Evolutionary conservation across 2,888 invertebrate species (phyloP).

Genomic region (Cancer borealis): DNA sequence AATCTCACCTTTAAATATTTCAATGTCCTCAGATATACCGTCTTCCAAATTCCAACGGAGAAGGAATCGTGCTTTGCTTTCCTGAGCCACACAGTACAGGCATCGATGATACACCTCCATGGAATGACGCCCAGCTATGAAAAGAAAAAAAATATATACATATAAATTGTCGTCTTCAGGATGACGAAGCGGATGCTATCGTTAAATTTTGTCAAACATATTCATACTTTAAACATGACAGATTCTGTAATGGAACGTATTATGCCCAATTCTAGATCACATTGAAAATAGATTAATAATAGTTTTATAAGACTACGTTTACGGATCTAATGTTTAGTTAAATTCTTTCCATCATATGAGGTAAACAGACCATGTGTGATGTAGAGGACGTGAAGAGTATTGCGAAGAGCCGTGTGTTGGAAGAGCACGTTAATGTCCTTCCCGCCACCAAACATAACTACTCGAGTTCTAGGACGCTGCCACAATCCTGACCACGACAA

Average conservation of each 20-base stretch:
- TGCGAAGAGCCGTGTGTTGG: neutral
- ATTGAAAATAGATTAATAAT: neutral
- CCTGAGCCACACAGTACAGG: conserved; percentile 2
- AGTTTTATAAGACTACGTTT: neutral
- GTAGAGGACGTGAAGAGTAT: neutral
- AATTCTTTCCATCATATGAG: neutral
- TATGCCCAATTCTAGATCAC: too few relatives aligned
- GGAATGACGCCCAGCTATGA: neutral
- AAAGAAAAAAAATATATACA: neutral
- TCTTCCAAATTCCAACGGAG: neutral
- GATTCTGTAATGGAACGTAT: too few relatives aligned
- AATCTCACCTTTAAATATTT: neutral
- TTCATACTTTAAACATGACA: too few relatives aligned
- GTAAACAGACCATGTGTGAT: neutral
- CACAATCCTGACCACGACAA: neutral
- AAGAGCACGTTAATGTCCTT: neutral
- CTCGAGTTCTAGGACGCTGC: neutral
- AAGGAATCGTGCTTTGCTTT: neutral
- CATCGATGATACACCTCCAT: conserved; percentile 44
- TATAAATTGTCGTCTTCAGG: neutral
- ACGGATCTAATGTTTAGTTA: neutral
- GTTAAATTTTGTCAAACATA: too few relatives aligned
- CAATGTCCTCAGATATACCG: neutral
- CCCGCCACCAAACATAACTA: neutral
- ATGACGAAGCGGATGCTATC: too few relatives aligned